Evolutionary conservation across 53 echinoderm and acorn worm genomes (phyloP), one percentile per base, ranked within the genome.

Genomic region (Antedon mediterranea): DNA sequence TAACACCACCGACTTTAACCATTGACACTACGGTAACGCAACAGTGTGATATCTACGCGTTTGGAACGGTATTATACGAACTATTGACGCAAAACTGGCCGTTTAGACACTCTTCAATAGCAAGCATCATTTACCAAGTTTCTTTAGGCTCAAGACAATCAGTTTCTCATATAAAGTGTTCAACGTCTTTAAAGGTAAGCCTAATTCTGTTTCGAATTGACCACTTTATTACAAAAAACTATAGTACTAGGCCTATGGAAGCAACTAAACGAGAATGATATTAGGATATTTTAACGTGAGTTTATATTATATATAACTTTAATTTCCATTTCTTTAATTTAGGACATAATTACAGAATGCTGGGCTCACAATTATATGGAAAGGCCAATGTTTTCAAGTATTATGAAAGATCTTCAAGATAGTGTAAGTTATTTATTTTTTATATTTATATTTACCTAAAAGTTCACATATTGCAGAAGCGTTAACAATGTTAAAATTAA

Each of bases 11-110:
- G 15, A 83, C 85, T 31, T 77, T 95, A 74, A 82, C 82, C 20
- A 87, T 85, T 43, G 81, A 74, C 30, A 78, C 78, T 0, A 76
- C 79, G 13, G 83, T 84, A 43, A 89, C 91, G 30, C 80, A 78
- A 34, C 82, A 83, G 29, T 85, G 91, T 1, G 97, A 95, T 70
- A 91, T 91, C 14, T 95, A 82, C 79, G 97, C 97, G 28, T 95
- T 95, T 78, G 97, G 97, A 27, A 93, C 93, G 13, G 83, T 89
- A 43, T 80, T 93, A 32, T 93, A 81, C 30, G 93, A 93, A 83
- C 84, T 93, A 32, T 73, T 93, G 34, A 86, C 90, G 43, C 80
- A 83, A 43, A 37, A 79, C 37, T 87, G 90, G 85, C 90, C 94
- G 28, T 86, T 91, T 71, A 83, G 79, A 0, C 42, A 43, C 79